Evolutionary conservation across 2,113 vertebrate species (phyloP), one percentile per base, ranked within the genome.

Genomic region (Phainopepla nitens): DNA sequence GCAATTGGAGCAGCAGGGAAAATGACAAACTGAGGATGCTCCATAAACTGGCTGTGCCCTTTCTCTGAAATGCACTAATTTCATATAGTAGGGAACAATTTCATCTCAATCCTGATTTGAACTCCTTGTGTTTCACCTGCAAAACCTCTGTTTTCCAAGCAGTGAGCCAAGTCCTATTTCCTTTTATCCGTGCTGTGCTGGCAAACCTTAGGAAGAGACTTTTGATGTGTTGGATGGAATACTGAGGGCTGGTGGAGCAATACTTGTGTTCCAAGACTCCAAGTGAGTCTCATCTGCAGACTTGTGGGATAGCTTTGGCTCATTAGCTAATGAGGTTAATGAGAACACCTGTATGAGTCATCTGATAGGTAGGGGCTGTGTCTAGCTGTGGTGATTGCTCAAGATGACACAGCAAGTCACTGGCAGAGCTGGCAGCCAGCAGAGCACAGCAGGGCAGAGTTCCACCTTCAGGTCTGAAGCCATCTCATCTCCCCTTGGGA

Each of bases 251-350:
- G 79, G 33, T 39, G 75, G 50, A 90, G 68, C 60, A 80, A 75
- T 0, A 13, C 54, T 17, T 10, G 27, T 22, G 17, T 68, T 84
- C 79, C 77, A 33, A 51, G 75, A 6, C 49, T 77, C 79, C 61
- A 27, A 22, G 69, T 0, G 11, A 76, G 53, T 13, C 82, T 91
- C 90, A 73, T 47, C 75, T 80, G 76, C 76, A 70, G 92, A 81
- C 17, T 0, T 2, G 21, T 47, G 78, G 44, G 87, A 53, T 71
- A 42, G 41, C 73, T 68, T 76, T 79, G 89, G 83, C 72, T 96
- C 95, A 82, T 91, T 95, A 90, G 88, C 54, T 94, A 96, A 93
- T 42, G 84, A 94, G 93, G 93, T 58, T 96, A 87, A 97, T 88
- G 87, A 96, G 87, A 65, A 72, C 90, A 87, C 78, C 85, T 58